Evolutionary conservation across 2,113 vertebrate species (phyloP).

Genomic region (Xiphophorus hellerii): DNA sequence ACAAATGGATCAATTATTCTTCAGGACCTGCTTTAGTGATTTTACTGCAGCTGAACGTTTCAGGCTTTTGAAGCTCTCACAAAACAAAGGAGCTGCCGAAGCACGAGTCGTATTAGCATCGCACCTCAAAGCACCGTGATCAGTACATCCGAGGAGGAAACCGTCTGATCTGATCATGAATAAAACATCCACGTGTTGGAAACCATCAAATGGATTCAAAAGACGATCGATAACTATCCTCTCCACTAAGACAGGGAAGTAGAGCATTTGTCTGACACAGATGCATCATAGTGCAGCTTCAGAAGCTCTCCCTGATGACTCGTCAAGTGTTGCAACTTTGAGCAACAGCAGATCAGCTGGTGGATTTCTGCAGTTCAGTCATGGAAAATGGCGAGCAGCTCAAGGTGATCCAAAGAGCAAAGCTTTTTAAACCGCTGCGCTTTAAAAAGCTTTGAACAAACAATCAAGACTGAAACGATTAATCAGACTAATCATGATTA

Average conservation of each 20-base stretch:
- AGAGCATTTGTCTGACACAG: background rate
- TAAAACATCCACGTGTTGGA: background rate
- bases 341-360: background rate
- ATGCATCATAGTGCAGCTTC: background rate
- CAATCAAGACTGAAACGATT: too few relatives aligned
- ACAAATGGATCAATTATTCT: constrained; percentile 8
- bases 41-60: constrained; percentile 37
- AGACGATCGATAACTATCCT: background rate
- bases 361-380: background rate
- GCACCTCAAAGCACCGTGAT: constrained; percentile 11
- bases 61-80: constrained; percentile 56
- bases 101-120: constrained; percentile 17
- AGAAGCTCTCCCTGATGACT: background rate
- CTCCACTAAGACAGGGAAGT: background rate
- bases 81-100: constrained; percentile 20
- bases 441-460: background rate
- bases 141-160: background rate
- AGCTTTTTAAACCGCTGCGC: background rate
- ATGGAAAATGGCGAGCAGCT: too few relatives aligned
- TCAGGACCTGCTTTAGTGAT: constrained; percentile 41
- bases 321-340: background rate
- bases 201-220: background rate
- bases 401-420: background rate
- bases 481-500: too few relatives aligned
- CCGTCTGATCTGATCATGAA: constrained; percentile 29